Base-by-base conservation (phyloP, 1,140 invertebrate species). In the Venustaconcha ellipsiformis region DNA sequence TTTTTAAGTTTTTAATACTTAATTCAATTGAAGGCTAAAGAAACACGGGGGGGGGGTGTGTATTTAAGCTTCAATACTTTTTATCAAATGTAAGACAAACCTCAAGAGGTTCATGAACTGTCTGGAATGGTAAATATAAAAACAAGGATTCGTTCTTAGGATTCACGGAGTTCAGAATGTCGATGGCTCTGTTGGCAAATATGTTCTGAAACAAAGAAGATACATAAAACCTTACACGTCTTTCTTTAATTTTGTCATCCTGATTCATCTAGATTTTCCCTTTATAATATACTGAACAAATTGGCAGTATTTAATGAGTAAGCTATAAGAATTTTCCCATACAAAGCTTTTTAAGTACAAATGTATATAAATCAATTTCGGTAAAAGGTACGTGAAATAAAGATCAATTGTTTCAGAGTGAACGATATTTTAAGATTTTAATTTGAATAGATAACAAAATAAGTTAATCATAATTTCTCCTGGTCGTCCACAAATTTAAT, bases 51-150 rank as follows among this genome's bases (percentile, higher is more conserved):
- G 37, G 11, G 37, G 4, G 1, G 37, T 5, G 37, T 48, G 4
- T 48, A 48, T 48, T 48, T 48, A 48, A 48, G 37, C 37, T 6
- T 48, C 37, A 48, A 4, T 48, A 8, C 37, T 48, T 48, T 48
- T 48, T 0, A 6, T 37, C 37, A 48, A 48, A 5, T 48, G 37
- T 37, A 37, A 37, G 6, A 23, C 18, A 18, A 63, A 82, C 88
- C 80, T 88, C 67, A 12, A 83, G 66, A 17, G 85, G 85, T 11
- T 59, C 62, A 67, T 86, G 85, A 5, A 85, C 84, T 30, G 80
- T 60, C 67, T 85, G 84, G 80, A 83, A 85, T 11, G 85, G 78
- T 18, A 86, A 68, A 66, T 86, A 86, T 18, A 86, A 68, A 72
- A 82, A 86, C 64, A 86, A 76, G 2, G 84, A 86, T 63, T 81